phyloP scores from a whole-genome alignment of 2,113 vertebrate genomes.

The Etheostoma cragini region DNA sequence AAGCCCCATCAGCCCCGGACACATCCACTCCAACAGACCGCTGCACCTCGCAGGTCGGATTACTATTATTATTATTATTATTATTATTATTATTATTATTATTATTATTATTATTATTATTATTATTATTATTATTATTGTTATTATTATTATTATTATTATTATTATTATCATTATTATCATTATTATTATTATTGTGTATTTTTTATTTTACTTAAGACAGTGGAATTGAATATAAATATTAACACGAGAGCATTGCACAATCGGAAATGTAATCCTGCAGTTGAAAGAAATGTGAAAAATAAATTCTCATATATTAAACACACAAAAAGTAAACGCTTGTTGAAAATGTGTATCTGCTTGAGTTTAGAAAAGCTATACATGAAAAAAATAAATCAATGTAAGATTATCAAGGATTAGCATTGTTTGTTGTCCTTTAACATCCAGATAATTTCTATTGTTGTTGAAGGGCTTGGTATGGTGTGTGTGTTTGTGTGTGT shows the following conservation, averaged over 20 bases:
- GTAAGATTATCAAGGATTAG: neutral
- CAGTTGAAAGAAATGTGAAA: neutral
- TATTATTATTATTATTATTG: neutral
- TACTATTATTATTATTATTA: neutral
- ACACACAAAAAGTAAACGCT: neutral
- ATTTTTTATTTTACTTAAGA: neutral
- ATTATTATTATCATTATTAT: neutral
- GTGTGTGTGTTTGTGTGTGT: constrained; percentile 10
- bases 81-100: neutral
- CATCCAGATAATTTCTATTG: neutral
- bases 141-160: constrained; percentile 2
- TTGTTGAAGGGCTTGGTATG: neutral
- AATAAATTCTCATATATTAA: neutral
- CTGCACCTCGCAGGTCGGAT: constrained; percentile 87
- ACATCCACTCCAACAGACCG: constrained; percentile 81
- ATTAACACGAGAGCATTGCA: neutral
- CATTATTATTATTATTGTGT: neutral
- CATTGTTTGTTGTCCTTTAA: neutral
- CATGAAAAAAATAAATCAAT: neutral
- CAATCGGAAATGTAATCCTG: neutral
- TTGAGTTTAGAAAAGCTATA: neutral
- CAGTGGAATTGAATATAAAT: neutral
- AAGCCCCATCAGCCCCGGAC: constrained; percentile 87
- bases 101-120: constrained; percentile 4
- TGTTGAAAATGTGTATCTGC: neutral